Base-by-base conservation (phyloP, 1,140 invertebrate species). In the Geopemphigus sp. region DNA sequence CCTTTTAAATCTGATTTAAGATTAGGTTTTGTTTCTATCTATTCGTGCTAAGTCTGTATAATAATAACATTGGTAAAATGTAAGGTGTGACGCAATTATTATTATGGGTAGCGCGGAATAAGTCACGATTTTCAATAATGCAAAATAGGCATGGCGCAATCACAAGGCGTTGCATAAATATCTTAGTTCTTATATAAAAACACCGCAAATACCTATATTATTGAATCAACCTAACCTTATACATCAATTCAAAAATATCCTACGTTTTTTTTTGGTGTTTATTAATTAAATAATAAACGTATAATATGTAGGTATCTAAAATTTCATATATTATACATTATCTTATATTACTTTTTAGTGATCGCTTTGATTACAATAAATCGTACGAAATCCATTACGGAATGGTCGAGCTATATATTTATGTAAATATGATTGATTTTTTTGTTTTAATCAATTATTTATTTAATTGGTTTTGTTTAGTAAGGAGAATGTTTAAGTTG, bases 91-190 rank as follows among this genome's bases (percentile, higher is more conserved):
- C 47, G 68, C 47, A 54, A 72, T 63, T 32, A 32, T 63, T 15
- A 8, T 39, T 32, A 17, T 63, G 10, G 61, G 6, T 72, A 70
- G 22, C n/a, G 45, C 26, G 17, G 22, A 53, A n/a, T 70, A 70
- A 72, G 68, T 72, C 68, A 72, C 68, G 68, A 72, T 54, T 72
- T 54, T 53, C 15, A 54, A 54, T 54, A 54, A 72, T 72, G 17
- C 4, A 54, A 54, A 70, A 72, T 29, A 24, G 17, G 8, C 26
- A 54, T 72, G 24, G 14, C 66, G 47, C 66, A 72, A 29, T 22
- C 39, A n/a, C 3, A 29, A 54, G 8, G 26, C 19, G 24, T 72
- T 72, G 24, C 26, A 54, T 32, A 72, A 50, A 50, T 47, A 47
- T 50, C 14, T 3, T 50, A 47, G 1, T 24, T 68, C 10, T 45